Base-by-base conservation (phyloP, 2,113 vertebrate genomes). In the Callospermophilus lateralis region DNA sequence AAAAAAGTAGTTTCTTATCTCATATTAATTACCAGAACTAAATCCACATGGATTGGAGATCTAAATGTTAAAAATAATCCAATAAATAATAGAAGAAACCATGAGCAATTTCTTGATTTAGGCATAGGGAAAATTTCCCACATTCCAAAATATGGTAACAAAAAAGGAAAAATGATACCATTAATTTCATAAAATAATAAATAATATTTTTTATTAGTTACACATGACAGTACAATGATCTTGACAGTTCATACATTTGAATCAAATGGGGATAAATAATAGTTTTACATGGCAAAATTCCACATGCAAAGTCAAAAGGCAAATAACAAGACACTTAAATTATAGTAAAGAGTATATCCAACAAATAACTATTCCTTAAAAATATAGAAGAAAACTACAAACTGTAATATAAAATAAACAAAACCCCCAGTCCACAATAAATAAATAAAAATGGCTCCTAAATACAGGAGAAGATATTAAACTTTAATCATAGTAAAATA, bases 141-240 rank as follows among this genome's bases (percentile, higher is more conserved):
- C 8, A 70, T 55, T 65, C 42, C 45, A 37, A 92, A 93, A 51
- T 89, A 51, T 74, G 74, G n/a, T 91, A 94, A 88, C 17, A 90
- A 63, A 2, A 39, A 79, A 88, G 72, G 34, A 73, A 84, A 1
- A 73, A 30, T n/a, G 42, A 42, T 84, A 58, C 34, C 53, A 89
- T 77, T 8, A 88, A 77, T 85, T 84, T 13, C 32, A 45, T 67
- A 89, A 86, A 88, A 61, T 88, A 85, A 67, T 88, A 7, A 58
- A 76, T 12, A 80, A 84, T 51, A 51, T 51, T 51, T 51, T 51
- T 45, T 45, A 45, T 45, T 45, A 45, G 45, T 45, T 45, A 45
- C 45, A 45, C 45, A 45, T 45, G 42, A 45, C 7, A 45, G 45
- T 45, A 45, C 45, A 45, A 45, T 45, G 45, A 45, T 45, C 45